phyloP scores from a whole-genome alignment of 2,113 vertebrate species.

The Heterotis niloticus region DNA sequence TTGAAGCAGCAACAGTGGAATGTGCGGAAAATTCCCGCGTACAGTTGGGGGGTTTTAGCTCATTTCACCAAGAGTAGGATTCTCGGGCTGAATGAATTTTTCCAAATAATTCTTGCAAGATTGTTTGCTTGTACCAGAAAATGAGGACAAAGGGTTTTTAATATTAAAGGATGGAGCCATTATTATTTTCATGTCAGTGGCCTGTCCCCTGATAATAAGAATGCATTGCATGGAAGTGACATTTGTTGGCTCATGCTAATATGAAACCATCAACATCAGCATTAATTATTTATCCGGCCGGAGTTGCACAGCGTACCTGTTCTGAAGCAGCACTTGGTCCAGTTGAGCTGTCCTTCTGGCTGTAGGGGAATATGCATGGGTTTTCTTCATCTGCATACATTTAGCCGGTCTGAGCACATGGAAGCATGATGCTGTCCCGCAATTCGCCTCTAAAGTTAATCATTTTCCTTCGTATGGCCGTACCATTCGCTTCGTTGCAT shows the following conservation, averaged over 20 bases:
- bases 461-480: too few species aligned
- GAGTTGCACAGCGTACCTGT: background rate
- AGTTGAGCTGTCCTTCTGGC: background rate
- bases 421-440: background rate
- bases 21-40: too few species aligned
- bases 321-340: too few species aligned
- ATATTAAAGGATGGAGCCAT: background rate
- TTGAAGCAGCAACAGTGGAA: background rate
- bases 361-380: background rate
- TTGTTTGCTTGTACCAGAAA: too few species aligned
- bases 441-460: background rate
- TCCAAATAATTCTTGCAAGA: too few species aligned
- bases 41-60: too few species aligned
- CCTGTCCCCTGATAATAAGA: background rate
- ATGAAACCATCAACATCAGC: background rate
- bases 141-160: background rate
- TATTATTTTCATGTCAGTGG: too few species aligned
- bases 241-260: background rate
- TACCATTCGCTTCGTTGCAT: too few species aligned
- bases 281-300: slow-evolving; percentile 10
- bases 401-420: background rate
- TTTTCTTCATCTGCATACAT: background rate
- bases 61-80: too few species aligned
- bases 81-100: too few species aligned
- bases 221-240: background rate